Evolutionary conservation across 2,113 vertebrate genomes (phyloP).

Genomic region (Catharus bicknelli): DNA sequence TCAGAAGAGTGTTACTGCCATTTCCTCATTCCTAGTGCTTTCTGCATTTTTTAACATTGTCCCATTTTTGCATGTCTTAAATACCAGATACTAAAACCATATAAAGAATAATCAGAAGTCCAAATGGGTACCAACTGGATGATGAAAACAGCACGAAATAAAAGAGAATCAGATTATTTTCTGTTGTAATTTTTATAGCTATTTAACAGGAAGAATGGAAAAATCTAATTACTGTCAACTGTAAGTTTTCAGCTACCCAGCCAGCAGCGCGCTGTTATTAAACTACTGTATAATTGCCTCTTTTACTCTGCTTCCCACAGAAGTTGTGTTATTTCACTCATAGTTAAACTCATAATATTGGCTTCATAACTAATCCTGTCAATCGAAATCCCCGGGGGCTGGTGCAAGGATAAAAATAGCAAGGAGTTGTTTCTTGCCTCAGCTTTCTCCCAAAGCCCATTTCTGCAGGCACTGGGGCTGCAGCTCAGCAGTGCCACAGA

Average conservation of each 20-base stretch:
- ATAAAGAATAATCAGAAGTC: not conserved
- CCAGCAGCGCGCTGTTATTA: conserved; percentile 68
- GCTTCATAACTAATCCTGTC: conserved; percentile 70
- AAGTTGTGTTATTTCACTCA: conserved; percentile 75
- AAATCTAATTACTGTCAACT: conserved; percentile 75
- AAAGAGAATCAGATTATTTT: conserved; percentile 32
- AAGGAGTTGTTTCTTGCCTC: not conserved
- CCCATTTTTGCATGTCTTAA: not conserved
- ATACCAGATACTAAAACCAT: not conserved
- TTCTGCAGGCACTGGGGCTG: not conserved
- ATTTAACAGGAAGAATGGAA: conserved; percentile 64
- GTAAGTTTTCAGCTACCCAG: conserved; percentile 65
- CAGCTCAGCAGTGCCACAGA: not conserved
- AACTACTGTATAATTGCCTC: conserved; percentile 69
- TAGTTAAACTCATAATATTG: conserved; percentile 69
- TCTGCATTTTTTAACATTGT: not conserved
- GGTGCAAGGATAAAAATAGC: conserved; percentile 30
- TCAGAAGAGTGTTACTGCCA: not conserved
- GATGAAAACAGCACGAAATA: conserved; percentile 18
- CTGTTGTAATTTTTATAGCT: conserved; percentile 46
- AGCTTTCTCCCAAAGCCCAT: not conserved
- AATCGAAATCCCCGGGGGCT: conserved; percentile 63
- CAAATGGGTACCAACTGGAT: not conserved
- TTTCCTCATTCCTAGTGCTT: not conserved
- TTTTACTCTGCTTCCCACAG: conserved; percentile 68